Conservation (phyloP, 2,888 invertebrate genomes). For the Tridacna crocea region DNA sequence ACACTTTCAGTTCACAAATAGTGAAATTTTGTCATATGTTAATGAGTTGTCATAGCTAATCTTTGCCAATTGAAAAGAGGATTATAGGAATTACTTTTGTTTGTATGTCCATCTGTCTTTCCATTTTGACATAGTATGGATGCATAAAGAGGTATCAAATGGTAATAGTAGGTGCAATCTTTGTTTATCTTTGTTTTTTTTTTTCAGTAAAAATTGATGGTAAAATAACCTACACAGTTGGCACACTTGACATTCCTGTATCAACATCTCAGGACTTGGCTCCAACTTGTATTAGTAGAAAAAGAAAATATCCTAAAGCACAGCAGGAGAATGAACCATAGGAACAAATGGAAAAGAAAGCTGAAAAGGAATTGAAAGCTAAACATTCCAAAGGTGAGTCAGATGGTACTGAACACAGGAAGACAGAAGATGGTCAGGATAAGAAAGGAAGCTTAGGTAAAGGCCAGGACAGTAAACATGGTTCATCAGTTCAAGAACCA, state of each 20-base stretch:
- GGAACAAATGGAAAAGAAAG: neutral
- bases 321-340: conserved; percentile 6
- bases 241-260: neutral
- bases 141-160: too few relatives aligned
- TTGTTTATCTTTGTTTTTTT: too few relatives aligned
- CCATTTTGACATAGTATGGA: too few relatives aligned
- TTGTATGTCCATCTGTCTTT: too few relatives aligned
- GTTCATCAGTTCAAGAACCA: neutral
- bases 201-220: neutral
- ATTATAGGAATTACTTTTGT: too few relatives aligned
- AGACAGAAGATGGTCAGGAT: neutral
- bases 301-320: conserved; percentile 30
- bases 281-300: conserved; percentile 3
- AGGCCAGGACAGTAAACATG: neutral
- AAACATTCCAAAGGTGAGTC: neutral
- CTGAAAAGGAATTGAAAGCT: neutral
- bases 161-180: too few relatives aligned
- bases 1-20: too few relatives aligned
- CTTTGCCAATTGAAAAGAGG: too few relatives aligned
- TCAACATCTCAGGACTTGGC: neutral
- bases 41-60: too few relatives aligned
- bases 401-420: neutral
- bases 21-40: too few relatives aligned
- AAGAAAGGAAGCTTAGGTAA: neutral
- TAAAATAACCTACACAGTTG: neutral